Percentiles rank a stretch among this genome's conserved stretches.
These are phyloP conservation scores for Anolis apletophallus DNA, from an alignment of 2,797 vertebrate genomes.

Conservation along the genomic window DNA sequence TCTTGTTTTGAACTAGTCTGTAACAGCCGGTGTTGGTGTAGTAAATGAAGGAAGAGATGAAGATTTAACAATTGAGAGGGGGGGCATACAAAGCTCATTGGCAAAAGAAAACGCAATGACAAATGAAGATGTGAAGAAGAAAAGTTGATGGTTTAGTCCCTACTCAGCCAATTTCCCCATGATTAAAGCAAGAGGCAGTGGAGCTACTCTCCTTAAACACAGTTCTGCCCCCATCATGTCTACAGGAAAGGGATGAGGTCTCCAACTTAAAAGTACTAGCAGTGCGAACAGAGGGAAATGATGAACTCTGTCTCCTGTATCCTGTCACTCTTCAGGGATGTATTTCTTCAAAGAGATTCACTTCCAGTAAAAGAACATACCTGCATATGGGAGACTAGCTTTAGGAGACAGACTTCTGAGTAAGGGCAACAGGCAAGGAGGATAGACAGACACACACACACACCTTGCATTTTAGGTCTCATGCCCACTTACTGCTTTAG, in stretches of 20 bases:
- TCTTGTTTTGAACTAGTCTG: neutral
- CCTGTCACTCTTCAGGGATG: neutral
- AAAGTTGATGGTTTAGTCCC: neutral
- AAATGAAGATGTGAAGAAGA: neutral
- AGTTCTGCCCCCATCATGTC: neutral
- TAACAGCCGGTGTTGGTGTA: neutral
- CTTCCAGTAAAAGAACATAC: neutral
- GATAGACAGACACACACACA: no score
- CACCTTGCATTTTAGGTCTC: neutral
- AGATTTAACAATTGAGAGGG: neutral
- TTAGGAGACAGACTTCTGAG: neutral
- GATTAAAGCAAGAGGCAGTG: no score
- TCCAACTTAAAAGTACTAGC: neutral
- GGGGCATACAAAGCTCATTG: neutral
- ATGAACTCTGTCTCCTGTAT: neutral
- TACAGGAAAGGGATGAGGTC: neutral
- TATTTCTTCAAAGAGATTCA: neutral
- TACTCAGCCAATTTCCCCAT: neutral
- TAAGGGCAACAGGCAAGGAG: neutral
- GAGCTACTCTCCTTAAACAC: neutral
- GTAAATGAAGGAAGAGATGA: neutral
- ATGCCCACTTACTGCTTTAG: neutral
- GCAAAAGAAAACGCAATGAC: neutral
- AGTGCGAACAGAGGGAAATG: neutral
- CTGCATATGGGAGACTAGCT: neutral